phyloP scores from a whole-genome alignment of 2,888 invertebrate genomes.

The Nebria brevicollis region DNA sequence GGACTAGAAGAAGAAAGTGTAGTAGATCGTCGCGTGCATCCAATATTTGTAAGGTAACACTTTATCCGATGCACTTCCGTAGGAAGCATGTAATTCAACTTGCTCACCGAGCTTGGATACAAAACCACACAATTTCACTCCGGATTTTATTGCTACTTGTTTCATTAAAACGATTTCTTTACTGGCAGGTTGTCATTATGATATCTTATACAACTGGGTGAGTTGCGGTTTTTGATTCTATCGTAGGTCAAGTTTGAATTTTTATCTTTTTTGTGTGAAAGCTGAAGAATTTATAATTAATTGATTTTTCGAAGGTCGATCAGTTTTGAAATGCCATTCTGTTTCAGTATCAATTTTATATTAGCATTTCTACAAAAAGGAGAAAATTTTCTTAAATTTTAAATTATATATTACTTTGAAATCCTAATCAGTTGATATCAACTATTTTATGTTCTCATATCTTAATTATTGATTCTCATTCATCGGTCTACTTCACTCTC shows the following conservation, averaged over 20 bases:
- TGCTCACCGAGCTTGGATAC: not conserved
- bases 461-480: too few species aligned
- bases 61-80: conserved; percentile 14
- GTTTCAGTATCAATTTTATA: not conserved
- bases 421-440: too few species aligned
- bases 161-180: not conserved
- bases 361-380: not conserved
- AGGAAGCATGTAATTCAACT: conserved; percentile 16
- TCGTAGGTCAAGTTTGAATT: not conserved
- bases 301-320: not conserved
- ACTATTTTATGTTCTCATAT: too few species aligned
- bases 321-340: not conserved
- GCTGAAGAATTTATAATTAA: not conserved
- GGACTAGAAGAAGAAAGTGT: conserved; percentile 27
- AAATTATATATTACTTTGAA: too few species aligned
- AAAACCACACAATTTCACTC: conserved; percentile 11
- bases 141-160: not conserved
- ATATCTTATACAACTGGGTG: not conserved
- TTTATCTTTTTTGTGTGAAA: not conserved
- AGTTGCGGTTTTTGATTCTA: not conserved
- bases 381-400: not conserved
- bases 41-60: conserved; percentile 17
- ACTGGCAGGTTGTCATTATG: not conserved
- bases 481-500: too few species aligned
- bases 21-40: conserved; percentile 14